Evolutionary conservation across 2,888 invertebrate genomes (phyloP).

Genomic region (Teleiodes luculella): DNA sequence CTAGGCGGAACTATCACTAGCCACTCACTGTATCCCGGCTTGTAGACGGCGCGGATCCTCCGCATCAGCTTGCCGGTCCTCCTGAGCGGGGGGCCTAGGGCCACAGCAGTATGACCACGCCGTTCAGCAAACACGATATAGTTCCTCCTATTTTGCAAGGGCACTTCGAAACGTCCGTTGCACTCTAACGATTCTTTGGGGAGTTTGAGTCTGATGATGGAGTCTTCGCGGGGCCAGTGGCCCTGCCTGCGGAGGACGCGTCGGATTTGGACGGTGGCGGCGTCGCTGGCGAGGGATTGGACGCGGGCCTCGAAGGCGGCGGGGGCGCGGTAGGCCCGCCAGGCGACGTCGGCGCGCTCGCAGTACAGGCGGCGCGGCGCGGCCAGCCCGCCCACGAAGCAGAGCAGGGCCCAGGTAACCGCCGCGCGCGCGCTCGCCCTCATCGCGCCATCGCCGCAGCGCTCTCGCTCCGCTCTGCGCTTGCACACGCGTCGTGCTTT

Average conservation of each 20-base stretch:
- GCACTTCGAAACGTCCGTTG: constrained; percentile 70
- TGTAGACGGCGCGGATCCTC: constrained; percentile 72
- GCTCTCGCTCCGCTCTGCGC: constrained; percentile 36
- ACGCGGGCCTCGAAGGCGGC: constrained; percentile 74
- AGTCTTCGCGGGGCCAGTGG: constrained; percentile 65
- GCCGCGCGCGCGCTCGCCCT: constrained; percentile 71
- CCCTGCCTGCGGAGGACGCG: constrained; percentile 64
- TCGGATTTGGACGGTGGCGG: constrained; percentile 66
- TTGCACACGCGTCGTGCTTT: constrained; percentile 37
- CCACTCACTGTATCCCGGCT: constrained; percentile 74
- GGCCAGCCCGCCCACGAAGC: constrained; percentile 46
- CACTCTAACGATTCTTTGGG: constrained; percentile 55
- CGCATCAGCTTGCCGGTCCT: constrained; percentile 62
- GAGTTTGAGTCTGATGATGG: constrained; percentile 58
- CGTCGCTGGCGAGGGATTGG: constrained; percentile 61
- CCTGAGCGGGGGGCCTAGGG: constrained; percentile 68
- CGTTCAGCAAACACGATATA: constrained; percentile 75
- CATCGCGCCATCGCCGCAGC: constrained; percentile 75
- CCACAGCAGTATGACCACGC: constrained; percentile 66
- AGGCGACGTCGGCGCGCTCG: constrained; percentile 75
- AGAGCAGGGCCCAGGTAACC: constrained; percentile 69
- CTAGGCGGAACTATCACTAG: constrained; percentile 35
- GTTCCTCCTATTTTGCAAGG: constrained; percentile 62
- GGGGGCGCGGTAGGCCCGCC: constrained; percentile 74
- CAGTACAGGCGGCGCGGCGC: constrained; percentile 67